These are phyloP conservation scores for Myotis pilosus DNA, from an alignment of 2,797 vertebrate species.

Conservation along the genomic window DNA sequence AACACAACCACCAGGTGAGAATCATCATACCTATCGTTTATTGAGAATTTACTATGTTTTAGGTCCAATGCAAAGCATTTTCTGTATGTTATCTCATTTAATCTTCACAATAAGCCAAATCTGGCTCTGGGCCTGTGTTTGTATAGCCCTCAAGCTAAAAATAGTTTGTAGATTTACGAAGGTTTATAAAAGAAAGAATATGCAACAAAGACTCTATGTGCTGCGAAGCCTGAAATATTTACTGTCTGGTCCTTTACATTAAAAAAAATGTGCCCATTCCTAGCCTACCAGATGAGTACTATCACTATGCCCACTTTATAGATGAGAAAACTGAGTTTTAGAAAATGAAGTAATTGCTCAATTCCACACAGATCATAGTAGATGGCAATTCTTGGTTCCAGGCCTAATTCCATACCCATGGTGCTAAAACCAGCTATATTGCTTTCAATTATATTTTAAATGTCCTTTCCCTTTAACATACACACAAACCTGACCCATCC, in stretches of 20 bases:
- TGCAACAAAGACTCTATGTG: neutral
- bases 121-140: neutral
- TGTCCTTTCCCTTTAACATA: neutral
- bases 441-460: neutral
- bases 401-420: neutral
- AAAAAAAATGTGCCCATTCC: neutral
- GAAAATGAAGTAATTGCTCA: neutral
- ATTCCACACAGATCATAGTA: neutral
- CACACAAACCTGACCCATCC: neutral
- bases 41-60: neutral
- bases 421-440: neutral
- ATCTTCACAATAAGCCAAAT: neutral
- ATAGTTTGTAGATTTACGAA: neutral
- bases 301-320: neutral
- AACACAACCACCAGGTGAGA: neutral
- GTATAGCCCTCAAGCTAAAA: neutral
- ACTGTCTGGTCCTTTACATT: neutral
- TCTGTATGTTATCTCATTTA: neutral
- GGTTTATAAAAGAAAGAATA: neutral
- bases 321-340: slow-evolving; percentile 1
- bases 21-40: neutral
- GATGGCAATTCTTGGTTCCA: neutral
- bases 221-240: neutral
- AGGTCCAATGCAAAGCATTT: neutral
- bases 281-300: neutral